A percentile compares a stretch with the other conserved stretches of the same genome.
These are phyloP conservation scores for Hypselothyrea guttata DNA, from an alignment of 2,888 invertebrate species.

Conservation along the genomic window DNA sequence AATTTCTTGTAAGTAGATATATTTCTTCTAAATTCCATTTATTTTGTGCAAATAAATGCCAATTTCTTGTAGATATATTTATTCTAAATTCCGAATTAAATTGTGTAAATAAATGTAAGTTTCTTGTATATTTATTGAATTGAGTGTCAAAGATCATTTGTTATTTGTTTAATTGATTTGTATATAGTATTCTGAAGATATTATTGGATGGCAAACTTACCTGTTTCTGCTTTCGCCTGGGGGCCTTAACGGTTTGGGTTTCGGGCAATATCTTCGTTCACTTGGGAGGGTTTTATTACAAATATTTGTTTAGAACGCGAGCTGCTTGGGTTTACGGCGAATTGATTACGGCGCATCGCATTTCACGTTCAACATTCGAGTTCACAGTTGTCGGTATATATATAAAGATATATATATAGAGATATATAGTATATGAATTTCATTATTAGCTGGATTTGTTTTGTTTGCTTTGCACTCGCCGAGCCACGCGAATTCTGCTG, in stretches of 20 bases:
- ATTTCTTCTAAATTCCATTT: too few relatives aligned
- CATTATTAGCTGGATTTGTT: slow-evolving; percentile 17
- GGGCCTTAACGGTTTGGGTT: too few relatives aligned
- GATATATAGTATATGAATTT: slow-evolving; percentile 21
- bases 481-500: slow-evolving; percentile 20
- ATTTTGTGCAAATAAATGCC: too few relatives aligned
- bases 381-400: not conserved
- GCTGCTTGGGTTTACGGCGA: slow-evolving; percentile 31
- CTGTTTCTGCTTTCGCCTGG: too few relatives aligned
- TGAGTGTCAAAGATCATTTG: slow-evolving; percentile 31
- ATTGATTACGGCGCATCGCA: slow-evolving; percentile 45
- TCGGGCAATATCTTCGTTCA: slow-evolving; percentile 1
- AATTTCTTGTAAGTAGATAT: too few relatives aligned
- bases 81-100: too few relatives aligned
- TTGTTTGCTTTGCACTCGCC: slow-evolving; percentile 13
- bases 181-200: too few relatives aligned
- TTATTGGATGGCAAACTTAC: too few relatives aligned
- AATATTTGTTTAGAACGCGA: slow-evolving; percentile 28
- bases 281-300: slow-evolving; percentile 25
- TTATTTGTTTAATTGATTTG: slow-evolving; percentile 11
- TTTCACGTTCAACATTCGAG: slow-evolving; percentile 43
- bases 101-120: too few relatives aligned
- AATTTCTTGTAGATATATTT: too few relatives aligned
- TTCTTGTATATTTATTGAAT: too few relatives aligned
- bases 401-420: not conserved